A percentile compares a stretch with the other conserved stretches of the same genome.
Evolutionary conservation across 2,113 vertebrate species (phyloP).

Genomic region (Dasyurus viverrinus): DNA sequence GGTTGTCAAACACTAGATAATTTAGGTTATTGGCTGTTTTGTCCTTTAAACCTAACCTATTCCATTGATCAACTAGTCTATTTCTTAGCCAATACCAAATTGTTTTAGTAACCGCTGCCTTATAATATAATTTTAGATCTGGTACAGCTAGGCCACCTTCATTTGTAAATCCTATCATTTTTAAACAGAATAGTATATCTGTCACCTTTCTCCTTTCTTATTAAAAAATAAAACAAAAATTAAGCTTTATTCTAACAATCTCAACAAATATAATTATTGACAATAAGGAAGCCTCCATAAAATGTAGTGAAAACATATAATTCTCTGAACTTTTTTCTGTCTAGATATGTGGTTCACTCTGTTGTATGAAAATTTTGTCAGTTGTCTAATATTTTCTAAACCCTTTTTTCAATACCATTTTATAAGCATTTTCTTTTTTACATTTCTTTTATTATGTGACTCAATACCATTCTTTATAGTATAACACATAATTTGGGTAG

Average conservation of each 20-base stretch:
- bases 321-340: neutral
- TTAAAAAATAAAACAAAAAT: neutral
- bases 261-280: neutral
- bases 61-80: too few species aligned
- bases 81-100: too few species aligned
- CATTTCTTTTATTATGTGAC: neutral
- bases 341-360: neutral
- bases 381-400: neutral
- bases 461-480: neutral
- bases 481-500: neutral
- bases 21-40: too few species aligned
- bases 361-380: neutral
- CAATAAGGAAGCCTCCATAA: neutral
- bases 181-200: neutral
- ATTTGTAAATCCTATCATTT: too few species aligned
- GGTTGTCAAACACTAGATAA: too few species aligned
- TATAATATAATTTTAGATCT: too few species aligned
- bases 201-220: neutral
- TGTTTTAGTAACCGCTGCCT: too few species aligned
- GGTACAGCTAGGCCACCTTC: too few species aligned
- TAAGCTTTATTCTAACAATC: neutral
- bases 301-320: neutral
- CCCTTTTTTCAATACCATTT: neutral
- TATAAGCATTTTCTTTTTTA: neutral
- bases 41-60: too few species aligned